Evolutionary conservation across 2,888 invertebrate species (phyloP).

Genomic region (Myathropa florea): DNA sequence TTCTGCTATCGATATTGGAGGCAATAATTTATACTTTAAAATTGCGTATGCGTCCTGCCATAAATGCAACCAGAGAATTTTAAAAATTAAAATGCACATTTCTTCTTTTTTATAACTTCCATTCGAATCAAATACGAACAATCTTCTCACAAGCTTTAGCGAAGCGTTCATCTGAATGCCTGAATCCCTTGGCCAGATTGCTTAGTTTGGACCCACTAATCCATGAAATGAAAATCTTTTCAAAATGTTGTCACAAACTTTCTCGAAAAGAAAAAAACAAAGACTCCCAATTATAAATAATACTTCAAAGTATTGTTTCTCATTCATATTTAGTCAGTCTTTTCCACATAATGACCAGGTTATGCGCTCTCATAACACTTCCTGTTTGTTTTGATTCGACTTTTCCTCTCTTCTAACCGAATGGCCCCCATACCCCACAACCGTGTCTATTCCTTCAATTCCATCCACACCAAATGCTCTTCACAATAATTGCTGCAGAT

Average conservation of each 20-base stretch:
- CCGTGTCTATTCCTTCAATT: neutral
- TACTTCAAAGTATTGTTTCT: neutral
- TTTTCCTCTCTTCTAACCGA: neutral
- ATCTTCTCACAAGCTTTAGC: too few relatives aligned
- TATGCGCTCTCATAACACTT: conserved; percentile 62
- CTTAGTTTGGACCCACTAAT: neutral
- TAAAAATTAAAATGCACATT: too few relatives aligned
- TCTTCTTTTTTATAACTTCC: too few relatives aligned
- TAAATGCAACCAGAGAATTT: too few relatives aligned
- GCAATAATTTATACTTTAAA: too few relatives aligned
- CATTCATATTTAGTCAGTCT: neutral
- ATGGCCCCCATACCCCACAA: neutral
- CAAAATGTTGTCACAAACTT: neutral
- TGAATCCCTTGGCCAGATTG: too few relatives aligned
- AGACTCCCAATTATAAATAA: neutral
- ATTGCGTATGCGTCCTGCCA: too few relatives aligned
- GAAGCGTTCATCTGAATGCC: neutral
- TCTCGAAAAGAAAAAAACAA: neutral
- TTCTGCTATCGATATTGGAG: too few relatives aligned
- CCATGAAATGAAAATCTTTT: neutral
- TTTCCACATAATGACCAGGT: conserved; percentile 41
- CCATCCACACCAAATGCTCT: neutral
- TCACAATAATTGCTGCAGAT: conserved; percentile 39
- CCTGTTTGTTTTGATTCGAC: conserved; percentile 60
- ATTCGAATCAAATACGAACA: too few relatives aligned